These are phyloP conservation scores for Oriolus oriolus DNA, from an alignment of 2,113 vertebrate genomes.

Conservation along the genomic window DNA sequence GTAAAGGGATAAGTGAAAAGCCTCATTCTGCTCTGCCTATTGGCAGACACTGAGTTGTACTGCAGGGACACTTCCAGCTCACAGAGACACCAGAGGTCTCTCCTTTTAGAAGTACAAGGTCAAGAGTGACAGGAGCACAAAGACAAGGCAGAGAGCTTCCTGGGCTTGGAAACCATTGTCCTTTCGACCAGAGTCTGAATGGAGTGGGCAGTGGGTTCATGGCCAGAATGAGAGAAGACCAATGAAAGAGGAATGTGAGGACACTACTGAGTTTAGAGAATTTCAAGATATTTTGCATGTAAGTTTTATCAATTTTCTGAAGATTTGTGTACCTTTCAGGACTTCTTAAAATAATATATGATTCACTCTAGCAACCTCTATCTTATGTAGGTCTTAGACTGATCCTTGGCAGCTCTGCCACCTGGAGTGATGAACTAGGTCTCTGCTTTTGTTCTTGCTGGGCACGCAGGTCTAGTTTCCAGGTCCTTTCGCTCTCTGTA, in stretches of 20 bases:
- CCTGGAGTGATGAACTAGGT: not conserved
- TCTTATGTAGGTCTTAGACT: not conserved
- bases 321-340: not conserved
- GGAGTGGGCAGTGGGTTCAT: not conserved
- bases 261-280: not conserved
- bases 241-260: not conserved
- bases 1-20: not conserved
- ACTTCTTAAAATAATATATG: slow-evolving; percentile 15
- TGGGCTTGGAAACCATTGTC: not conserved
- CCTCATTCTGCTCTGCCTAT: not conserved
- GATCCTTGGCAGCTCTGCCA: slow-evolving; percentile 7
- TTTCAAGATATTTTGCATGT: not conserved
- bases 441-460: not conserved
- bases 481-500: not conserved
- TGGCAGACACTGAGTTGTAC: not conserved
- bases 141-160: not conserved
- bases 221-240: not conserved
- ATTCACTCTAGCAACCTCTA: not conserved
- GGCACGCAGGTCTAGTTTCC: not conserved
- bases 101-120: not conserved
- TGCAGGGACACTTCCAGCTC: not conserved
- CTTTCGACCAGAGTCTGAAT: not conserved
- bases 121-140: not conserved
- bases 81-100: not conserved
- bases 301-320: not conserved